These are phyloP conservation scores for Leucopternis melanops DNA, from an alignment of 2,113 vertebrate species.

Conservation along the genomic window DNA sequence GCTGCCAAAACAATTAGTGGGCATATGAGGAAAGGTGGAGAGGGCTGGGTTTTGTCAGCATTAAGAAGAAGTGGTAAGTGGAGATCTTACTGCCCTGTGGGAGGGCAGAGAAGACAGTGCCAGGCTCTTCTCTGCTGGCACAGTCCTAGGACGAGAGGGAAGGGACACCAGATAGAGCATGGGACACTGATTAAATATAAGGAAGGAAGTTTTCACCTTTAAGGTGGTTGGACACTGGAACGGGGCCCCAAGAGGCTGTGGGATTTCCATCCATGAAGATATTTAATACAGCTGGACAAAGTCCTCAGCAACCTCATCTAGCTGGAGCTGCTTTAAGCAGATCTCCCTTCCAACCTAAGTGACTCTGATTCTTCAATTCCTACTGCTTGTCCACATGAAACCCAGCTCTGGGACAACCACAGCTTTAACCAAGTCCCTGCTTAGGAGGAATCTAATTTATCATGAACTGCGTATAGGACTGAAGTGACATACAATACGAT, in stretches of 20 bases:
- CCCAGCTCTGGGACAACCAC: neutral
- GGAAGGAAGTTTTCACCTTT: neutral
- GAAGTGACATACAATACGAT: neutral
- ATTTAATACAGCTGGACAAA: neutral
- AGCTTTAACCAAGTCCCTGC: neutral
- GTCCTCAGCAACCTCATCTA: neutral
- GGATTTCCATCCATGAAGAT: neutral
- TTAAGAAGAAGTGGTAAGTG: neutral
- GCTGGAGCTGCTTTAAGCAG: slow-evolving; percentile 25
- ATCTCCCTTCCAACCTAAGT: neutral
- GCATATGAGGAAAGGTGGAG: neutral
- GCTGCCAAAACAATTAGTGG: neutral
- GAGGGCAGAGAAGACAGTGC: neutral
- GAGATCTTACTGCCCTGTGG: neutral
- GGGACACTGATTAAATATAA: neutral
- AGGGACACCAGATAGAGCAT: neutral
- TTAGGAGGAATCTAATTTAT: neutral
- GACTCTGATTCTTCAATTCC: neutral
- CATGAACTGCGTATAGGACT: neutral
- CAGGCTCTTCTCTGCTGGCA: neutral
- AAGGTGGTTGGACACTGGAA: neutral
- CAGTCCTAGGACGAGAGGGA: neutral
- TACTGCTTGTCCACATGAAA: neutral
- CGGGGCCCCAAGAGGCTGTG: neutral
- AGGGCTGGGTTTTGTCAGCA: neutral